These are phyloP conservation scores for Ochropacha duplaris DNA, from an alignment of 2,888 invertebrate genomes.

Conservation along the genomic window DNA sequence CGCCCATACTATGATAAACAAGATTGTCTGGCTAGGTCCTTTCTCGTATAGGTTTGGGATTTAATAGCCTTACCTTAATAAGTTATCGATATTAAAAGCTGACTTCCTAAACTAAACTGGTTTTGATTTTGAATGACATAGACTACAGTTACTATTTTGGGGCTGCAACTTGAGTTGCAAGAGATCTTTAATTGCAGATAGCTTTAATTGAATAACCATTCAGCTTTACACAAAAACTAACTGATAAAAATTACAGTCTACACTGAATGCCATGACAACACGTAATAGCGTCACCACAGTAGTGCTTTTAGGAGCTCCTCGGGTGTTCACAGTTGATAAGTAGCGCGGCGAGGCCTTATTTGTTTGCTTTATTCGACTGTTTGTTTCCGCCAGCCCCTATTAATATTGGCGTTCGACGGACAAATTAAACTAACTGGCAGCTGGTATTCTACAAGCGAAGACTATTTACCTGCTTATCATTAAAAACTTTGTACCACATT, in stretches of 20 bases:
- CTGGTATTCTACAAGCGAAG: neutral
- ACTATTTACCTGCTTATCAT: no score
- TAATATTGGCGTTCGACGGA: slow-evolving; percentile 45
- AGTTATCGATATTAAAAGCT: no score
- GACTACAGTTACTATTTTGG: no score
- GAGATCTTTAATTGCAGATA: no score
- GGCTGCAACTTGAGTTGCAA: no score
- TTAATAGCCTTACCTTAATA: no score
- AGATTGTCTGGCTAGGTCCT: no score
- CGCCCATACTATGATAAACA: no score
- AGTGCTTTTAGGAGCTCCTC: slow-evolving; percentile 24
- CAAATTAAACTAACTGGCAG: neutral
- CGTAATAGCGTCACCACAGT: slow-evolving; percentile 33
- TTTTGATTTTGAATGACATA: no score
- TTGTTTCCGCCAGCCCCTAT: slow-evolving; percentile 55
- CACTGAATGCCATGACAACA: slow-evolving; percentile 17
- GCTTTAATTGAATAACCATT: neutral
- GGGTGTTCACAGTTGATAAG: slow-evolving; percentile 56
- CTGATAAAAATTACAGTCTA: neutral
- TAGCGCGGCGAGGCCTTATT: slow-evolving; percentile 61
- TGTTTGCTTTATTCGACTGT: slow-evolving; percentile 64
- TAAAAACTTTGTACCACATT: no score
- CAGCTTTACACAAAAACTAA: neutral
- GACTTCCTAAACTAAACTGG: no score
- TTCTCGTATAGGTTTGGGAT: no score